Base-by-base conservation (phyloP, 2,888 invertebrate genomes). In the Cantharis nigra region DNA sequence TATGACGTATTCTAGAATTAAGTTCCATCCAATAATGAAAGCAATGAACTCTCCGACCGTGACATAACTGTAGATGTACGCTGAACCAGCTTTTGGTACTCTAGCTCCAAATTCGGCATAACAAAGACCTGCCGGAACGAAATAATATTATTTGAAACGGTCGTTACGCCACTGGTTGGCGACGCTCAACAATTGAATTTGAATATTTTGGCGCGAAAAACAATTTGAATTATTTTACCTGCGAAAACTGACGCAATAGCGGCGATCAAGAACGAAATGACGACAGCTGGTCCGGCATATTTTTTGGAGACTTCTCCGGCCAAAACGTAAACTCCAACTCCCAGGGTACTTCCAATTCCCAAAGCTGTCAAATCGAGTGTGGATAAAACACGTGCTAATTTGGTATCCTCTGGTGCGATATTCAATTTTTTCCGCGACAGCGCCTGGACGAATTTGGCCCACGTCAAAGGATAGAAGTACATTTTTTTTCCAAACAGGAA, bases 11-110 rank as follows among this genome's bases (percentile, higher is more conserved):
- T 97, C 97, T 71, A 97, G 89, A 82, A 97, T 95, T 71, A 98
- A 92, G 88, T 97, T 97, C 98, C 98, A 98, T 16, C 97, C 97
- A 83, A 97, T 97, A 69, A 96, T 90, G 87, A 97, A 97, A 0
- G 97, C 97, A 75, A 96, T 92, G 85, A 97, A 94, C 89, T 98
- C 97, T 1, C 97, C 97, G 75, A 97, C 94, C 71, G 96, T 95
- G 16, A 97, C 97, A 87, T 97, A 98, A 86, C 96, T 97, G 90
- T 98, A 98, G 7, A 97, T 93, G 85, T 98, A 98, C 0, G 97
- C 98, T 0, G 97, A 97, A 4, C 98, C 97, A 0, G 97, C 97
- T 85, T 94, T 94, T 0, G 97, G 97, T 0, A 97, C 96, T 77
- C 96, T 90, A 0, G 96, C 95, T 0, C 96, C 97, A 87, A 97